phyloP scores from a whole-genome alignment of 2,888 invertebrate genomes.

The Drosophila barbarae region DNA sequence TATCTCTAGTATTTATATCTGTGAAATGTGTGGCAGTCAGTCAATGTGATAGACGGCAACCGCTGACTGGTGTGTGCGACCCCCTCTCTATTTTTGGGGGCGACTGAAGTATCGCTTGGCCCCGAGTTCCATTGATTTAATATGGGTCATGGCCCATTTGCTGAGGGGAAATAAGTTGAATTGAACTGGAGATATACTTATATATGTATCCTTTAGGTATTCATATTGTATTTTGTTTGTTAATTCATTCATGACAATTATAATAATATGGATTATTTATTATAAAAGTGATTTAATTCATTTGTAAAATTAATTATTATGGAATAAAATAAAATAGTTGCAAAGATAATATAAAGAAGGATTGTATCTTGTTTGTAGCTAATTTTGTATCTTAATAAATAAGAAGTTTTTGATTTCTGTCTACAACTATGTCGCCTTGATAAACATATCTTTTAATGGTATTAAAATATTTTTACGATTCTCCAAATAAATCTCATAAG shows the following conservation, averaged over 20 bases:
- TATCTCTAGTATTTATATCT: constrained; percentile 46
- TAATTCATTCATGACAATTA: no score
- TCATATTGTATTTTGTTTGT: not conserved
- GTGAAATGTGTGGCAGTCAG: constrained; percentile 75
- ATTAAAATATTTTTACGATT: no score
- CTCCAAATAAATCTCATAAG: not conserved
- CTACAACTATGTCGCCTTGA: no score
- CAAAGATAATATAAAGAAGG: no score
- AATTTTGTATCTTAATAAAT: no score
- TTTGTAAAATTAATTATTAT: no score
- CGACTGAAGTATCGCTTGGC: constrained; percentile 18
- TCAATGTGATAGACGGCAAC: constrained; percentile 70
- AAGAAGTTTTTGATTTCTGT: no score
- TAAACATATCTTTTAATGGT: no score
- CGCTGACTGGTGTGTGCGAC: constrained; percentile 49
- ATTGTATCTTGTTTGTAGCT: no score
- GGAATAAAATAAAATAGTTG: no score
- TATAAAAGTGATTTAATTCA: not conserved
- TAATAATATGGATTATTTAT: not conserved
- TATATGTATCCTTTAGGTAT: no score
- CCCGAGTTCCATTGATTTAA: constrained; percentile 51
- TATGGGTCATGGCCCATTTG: constrained; percentile 72
- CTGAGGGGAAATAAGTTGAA: constrained; percentile 18
- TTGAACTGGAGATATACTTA: no score
- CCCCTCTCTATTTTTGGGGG: constrained; percentile 30